These are phyloP conservation scores for Drosophila yooni DNA, from an alignment of 2,888 invertebrate genomes.

Conservation along the genomic window DNA sequence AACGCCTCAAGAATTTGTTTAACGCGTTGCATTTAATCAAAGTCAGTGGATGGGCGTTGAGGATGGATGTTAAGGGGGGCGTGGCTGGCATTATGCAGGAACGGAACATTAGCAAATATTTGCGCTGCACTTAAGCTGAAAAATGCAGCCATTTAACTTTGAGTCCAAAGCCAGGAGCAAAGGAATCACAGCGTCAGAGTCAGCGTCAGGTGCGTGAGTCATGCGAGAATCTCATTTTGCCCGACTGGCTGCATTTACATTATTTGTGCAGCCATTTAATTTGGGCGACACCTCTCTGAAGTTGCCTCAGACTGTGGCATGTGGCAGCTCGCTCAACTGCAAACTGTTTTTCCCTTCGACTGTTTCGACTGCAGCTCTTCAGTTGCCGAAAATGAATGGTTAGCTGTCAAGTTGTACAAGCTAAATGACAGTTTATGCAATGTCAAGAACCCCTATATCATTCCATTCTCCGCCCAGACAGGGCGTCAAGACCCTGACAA, in stretches of 20 bases:
- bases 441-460: slow-evolving; percentile 55
- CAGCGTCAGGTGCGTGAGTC: slow-evolving; percentile 64
- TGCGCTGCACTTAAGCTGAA: slow-evolving; percentile 74
- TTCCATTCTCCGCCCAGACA: slow-evolving; percentile 11
- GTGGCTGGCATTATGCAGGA: slow-evolving; percentile 54
- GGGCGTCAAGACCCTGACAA: slow-evolving; percentile 51
- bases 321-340: slow-evolving; percentile 22
- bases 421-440: slow-evolving; percentile 78
- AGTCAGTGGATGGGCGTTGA: slow-evolving; percentile 42
- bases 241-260: slow-evolving; percentile 32
- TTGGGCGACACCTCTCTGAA: slow-evolving; percentile 56
- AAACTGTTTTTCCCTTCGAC: slow-evolving; percentile 26
- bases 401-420: slow-evolving; percentile 74
- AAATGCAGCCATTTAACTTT: slow-evolving; percentile 69
- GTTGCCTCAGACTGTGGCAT: slow-evolving; percentile 20
- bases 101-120: slow-evolving; percentile 80
- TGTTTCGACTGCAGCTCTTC: slow-evolving; percentile 26
- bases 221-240: slow-evolving; percentile 63
- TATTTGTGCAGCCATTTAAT: slow-evolving; percentile 61
- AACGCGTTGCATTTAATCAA: slow-evolving; percentile 72
- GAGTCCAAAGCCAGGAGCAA: slow-evolving; percentile 15
- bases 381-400: slow-evolving; percentile 67
- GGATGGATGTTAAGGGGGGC: not conserved
- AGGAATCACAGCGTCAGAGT: slow-evolving; percentile 33
- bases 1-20: slow-evolving; percentile 72